Base-by-base conservation (phyloP, 2,888 invertebrate genomes). In the Druceiella hillmani region DNA sequence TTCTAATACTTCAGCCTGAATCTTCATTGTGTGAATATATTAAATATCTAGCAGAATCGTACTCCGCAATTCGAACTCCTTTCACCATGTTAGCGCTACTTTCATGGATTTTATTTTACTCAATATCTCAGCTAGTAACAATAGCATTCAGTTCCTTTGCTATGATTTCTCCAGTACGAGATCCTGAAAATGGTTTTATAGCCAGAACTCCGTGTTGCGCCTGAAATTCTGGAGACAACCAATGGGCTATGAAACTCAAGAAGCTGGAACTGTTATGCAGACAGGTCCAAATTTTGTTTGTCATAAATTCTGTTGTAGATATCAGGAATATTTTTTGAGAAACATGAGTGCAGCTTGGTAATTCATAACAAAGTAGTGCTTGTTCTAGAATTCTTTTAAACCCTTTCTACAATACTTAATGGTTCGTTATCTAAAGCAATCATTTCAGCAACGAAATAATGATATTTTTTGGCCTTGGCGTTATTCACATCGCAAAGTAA, bases 361-460 rank as follows among this genome's bases (percentile, higher is more conserved):
- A 35, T 45, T 49, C 33, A 41, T 53, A 53, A 12, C 38, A 43
- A 15, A 50, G 50, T 43, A 52, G 16, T n/a, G 52, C 50, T 43
- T 50, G 33, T 43, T 48, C 25, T 15, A 54, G 7, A 15, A 55
- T 51, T 33, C 54, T 49, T 12, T 33, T 44, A 40, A 55, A 56
- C 4, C 55, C 55, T 34, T 44, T 57, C 52, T 31, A 55, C 52
- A n/a, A 56, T 41, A 14, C 41, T 44, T 3, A 54, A 41, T 17
- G 55, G 53, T 35, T 54, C 46, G 43, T 55, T 56, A 27, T 55
- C 54, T 37, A 55, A 5, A 13, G 54, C 55, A 50, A 56, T 55
- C 52, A 54, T 56, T 55, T 56, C 58, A 10, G 47, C 53, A 33
- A 56, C 51, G 36, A 52, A 50, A 46, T 54, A 54, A 49, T 56